phyloP scores from a whole-genome alignment of 2,888 invertebrate species.

The Sphaeridia pumilis region DNA sequence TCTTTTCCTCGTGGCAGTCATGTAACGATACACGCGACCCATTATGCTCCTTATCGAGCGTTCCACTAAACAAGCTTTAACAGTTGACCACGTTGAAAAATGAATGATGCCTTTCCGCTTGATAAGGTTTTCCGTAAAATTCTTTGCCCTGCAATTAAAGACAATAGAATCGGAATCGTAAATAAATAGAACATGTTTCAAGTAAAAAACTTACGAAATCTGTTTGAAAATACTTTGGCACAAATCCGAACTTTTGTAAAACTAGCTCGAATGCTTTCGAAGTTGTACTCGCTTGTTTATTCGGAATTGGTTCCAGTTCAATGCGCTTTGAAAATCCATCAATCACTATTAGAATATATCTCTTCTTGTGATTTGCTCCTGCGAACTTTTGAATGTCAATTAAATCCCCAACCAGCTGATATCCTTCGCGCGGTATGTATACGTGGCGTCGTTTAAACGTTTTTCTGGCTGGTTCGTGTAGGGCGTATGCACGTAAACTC shows the following conservation, averaged over 20 bases:
- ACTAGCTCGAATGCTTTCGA: constrained; percentile 3
- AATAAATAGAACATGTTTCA: too few relatives aligned
- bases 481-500: too few relatives aligned
- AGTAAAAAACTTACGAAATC: too few relatives aligned
- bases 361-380: neutral
- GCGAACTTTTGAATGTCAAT: neutral
- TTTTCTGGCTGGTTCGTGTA: constrained; percentile 3
- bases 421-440: neutral
- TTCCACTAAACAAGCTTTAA: neutral
- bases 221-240: neutral
- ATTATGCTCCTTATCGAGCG: neutral
- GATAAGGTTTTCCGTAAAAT: too few relatives aligned
- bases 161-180: constrained; percentile 3
- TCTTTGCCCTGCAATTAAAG: neutral
- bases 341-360: constrained; percentile 2
- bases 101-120: neutral
- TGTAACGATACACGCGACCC: neutral
- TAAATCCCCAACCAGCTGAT: constrained; percentile 5
- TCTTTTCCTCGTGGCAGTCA: neutral
- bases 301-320: neutral
- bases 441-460: constrained; percentile 1
- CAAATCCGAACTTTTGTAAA: constrained; percentile 1
- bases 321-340: constrained; percentile 1
- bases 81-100: neutral
- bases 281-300: constrained; percentile 2